phyloP scores from a whole-genome alignment of 2,113 vertebrate species.

The Albula glossodonta region DNA sequence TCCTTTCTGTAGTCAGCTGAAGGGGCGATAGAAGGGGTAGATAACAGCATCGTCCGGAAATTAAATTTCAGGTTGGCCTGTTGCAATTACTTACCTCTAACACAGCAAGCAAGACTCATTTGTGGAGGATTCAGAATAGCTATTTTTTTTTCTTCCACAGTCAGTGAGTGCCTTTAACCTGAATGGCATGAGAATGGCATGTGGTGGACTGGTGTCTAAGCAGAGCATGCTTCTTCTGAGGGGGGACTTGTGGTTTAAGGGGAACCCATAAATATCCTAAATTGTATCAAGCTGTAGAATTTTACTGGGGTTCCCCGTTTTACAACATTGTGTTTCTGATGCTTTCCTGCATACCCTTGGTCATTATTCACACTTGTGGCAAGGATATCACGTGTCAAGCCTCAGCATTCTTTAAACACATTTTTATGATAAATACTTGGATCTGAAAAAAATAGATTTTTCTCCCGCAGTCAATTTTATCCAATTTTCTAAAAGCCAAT shows the following conservation, averaged over 20 bases:
- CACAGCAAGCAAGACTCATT: constrained; percentile 30
- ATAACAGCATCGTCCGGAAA: constrained; percentile 26
- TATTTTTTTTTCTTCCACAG: constrained; percentile 29
- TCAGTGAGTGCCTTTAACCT: constrained; percentile 11
- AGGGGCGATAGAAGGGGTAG: neutral
- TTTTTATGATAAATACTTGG: too few species aligned
- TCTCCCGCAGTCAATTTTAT: too few species aligned
- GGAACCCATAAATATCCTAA: neutral
- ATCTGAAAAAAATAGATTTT: too few species aligned
- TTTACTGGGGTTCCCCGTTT: too few species aligned
- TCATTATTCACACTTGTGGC: too few species aligned
- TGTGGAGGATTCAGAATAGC: constrained; percentile 33
- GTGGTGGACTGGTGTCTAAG: neutral
- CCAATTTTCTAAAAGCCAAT: too few species aligned
- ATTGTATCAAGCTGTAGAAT: too few species aligned
- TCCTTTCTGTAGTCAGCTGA: neutral
- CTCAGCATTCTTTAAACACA: too few species aligned
- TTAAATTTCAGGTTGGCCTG: constrained; percentile 44
- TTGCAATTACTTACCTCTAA: constrained; percentile 39
- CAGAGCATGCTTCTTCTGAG: neutral
- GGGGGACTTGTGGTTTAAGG: neutral
- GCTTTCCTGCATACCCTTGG: neutral
- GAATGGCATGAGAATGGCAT: neutral
- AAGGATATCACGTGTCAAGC: too few species aligned
- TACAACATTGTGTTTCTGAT: neutral